Evolutionary conservation across 1,140 invertebrate species (phyloP), one percentile per base, ranked within the genome.

Genomic region (Megalopta genalis): DNA sequence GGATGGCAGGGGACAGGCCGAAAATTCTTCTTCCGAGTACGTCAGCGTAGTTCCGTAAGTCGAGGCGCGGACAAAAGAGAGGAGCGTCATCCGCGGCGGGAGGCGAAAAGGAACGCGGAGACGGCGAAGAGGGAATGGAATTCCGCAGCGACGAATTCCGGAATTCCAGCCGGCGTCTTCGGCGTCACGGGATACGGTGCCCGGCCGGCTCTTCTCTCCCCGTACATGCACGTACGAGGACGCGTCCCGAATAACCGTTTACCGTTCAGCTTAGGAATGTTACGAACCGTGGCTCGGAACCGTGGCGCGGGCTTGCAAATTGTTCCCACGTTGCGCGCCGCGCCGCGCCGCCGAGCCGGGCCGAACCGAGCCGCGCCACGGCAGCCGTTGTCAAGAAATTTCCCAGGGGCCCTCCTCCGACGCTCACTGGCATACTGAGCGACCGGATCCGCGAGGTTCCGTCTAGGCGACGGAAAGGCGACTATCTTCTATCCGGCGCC

Each of bases 191-290:
- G 73, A 83, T 82, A 87, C 76, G 70, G 80, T 39, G 79, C 83
- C 65, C 25, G 21, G 8, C 32, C 32, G 42, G 27, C 23, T n/a
- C 54, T n/a, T 7, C 21, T 46, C 69, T 52, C 72, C 49, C n/a
- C 79, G 88, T 81, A 84, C 83, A 83, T 84, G 83, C 86, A 84
- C 86, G 86, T 85, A 87, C 81, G 83, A 79, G 78, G 81, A 88
- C 86, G 88, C 89, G 88, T 88, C 88, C 80, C 88, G 86, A 89
- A 90, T 90, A 88, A 89, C 77, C 87, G 87, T 88, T 88, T 90
- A 82, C 85, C 75, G 82, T 78, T 77, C 82, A 86, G 81, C 84
- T 82, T 76, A 87, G 88, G 89, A 90, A 90, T 90, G 88, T 88
- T 87, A 86, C 83, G 79, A 86, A 85, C 83, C 84, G 77, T 76